Evolutionary conservation across 2,888 invertebrate species (phyloP).

Genomic region (Caenorhabditis becei): DNA sequence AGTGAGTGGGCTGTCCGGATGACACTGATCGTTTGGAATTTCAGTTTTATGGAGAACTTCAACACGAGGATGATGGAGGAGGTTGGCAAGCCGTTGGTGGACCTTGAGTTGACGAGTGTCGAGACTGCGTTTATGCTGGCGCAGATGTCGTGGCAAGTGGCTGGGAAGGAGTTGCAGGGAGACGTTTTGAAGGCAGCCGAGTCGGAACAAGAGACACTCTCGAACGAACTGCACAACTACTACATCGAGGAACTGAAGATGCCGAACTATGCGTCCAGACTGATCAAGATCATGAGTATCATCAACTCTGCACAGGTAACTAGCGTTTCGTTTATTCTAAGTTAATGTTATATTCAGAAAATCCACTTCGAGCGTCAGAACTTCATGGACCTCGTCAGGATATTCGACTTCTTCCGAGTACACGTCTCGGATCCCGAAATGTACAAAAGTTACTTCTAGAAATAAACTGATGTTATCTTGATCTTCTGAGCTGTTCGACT

Average conservation of each 20-base stretch:
- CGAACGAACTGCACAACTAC: constrained; percentile 65
- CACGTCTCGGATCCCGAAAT: constrained; percentile 57
- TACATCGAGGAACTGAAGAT: constrained; percentile 50
- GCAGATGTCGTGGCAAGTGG: constrained; percentile 63
- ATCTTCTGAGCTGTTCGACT: constrained; percentile 18
- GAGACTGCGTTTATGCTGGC: constrained; percentile 66
- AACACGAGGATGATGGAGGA: constrained; percentile 63
- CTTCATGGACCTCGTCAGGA: constrained; percentile 54
- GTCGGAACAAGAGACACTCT: constrained; percentile 55
- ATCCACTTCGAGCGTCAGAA: constrained; percentile 58
- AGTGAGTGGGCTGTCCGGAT: constrained; percentile 6
- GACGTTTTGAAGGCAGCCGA: constrained; percentile 53
- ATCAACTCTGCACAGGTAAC: constrained; percentile 67
- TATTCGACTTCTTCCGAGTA: constrained; percentile 56
- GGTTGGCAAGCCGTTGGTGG: constrained; percentile 57
- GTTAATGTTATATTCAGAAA: constrained; percentile 31
- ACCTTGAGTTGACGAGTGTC: constrained; percentile 44
- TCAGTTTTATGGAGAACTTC: constrained; percentile 52
- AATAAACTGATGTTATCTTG: constrained; percentile 6
- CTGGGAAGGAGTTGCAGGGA: constrained; percentile 57
- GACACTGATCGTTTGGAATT: constrained; percentile 10
- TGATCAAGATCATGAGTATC: constrained; percentile 69
- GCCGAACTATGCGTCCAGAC: constrained; percentile 66
- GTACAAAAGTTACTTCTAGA: constrained; percentile 55
- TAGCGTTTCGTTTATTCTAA: too few species aligned